Percentiles rank a stretch among this genome's conserved stretches.
Conservation (phyloP, 92 coral and sea anemone species). For the Desmophyllum pertusum region DNA sequence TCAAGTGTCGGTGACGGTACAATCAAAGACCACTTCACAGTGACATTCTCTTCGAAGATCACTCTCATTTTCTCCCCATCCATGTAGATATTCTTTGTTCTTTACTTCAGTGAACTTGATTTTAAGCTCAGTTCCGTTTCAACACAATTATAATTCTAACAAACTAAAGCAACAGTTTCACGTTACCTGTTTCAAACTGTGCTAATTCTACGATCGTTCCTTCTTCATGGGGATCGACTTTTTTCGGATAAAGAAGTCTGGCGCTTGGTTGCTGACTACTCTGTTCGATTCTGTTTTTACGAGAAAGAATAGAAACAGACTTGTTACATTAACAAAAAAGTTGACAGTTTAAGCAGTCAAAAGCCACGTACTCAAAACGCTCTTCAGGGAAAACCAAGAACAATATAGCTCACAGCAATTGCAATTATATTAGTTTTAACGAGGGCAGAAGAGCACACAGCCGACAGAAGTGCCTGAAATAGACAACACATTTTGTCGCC, state of each 20-base stretch:
- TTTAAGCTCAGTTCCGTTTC: no score
- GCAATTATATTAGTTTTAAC: background rate
- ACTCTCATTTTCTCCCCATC: no score
- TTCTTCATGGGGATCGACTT: slow-evolving; percentile 75
- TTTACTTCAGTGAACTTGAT: no score
- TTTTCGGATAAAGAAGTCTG: slow-evolving; percentile 67
- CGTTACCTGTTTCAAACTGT: slow-evolving; percentile 89
- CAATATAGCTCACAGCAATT: no score
- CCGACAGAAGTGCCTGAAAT: background rate
- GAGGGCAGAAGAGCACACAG: background rate
- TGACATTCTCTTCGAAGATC: no score
- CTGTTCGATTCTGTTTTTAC: slow-evolving; percentile 69
- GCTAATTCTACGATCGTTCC: slow-evolving; percentile 95
- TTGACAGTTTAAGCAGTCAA: background rate
- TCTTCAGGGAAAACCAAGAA: no score
- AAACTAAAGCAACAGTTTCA: background rate
- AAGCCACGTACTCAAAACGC: background rate
- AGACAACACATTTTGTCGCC: background rate
- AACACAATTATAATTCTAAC: no score
- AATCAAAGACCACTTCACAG: no score
- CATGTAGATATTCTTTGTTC: no score
- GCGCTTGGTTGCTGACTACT: slow-evolving; percentile 61
- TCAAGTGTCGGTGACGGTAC: no score
- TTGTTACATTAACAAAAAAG: background rate
- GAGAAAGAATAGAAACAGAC: background rate